Conservation (phyloP, 1,140 invertebrate genomes). For the Drosophila rufa region DNA sequence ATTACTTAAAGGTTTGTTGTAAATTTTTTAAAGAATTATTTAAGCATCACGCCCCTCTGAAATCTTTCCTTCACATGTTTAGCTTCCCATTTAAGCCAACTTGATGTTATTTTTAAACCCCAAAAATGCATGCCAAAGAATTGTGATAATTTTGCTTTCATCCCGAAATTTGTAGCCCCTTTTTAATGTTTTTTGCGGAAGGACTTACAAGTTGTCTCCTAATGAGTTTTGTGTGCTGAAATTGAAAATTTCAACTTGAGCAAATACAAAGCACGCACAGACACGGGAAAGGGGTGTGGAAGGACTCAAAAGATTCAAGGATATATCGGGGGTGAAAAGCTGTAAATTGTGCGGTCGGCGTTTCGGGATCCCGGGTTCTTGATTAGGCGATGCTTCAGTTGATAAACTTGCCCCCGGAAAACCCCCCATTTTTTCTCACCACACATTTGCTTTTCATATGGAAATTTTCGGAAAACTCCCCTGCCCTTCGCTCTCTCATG, state of each 20-base stretch:
- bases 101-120: constrained; percentile 9
- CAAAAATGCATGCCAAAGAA: constrained; percentile 22
- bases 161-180: constrained; percentile 32
- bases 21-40: neutral
- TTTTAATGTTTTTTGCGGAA: constrained; percentile 19
- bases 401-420: constrained; percentile 68
- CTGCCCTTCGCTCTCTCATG: neutral
- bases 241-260: constrained; percentile 53
- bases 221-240: constrained; percentile 51
- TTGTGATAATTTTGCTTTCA: constrained; percentile 24
- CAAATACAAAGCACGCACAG: constrained; percentile 36
- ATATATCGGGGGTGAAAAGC: constrained; percentile 48
- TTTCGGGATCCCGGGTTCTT: constrained; percentile 72
- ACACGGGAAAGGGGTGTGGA: neutral
- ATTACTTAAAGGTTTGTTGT: no score
- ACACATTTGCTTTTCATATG: constrained; percentile 68
- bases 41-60: no score
- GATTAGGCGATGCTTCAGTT: constrained; percentile 80
- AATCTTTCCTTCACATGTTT: neutral
- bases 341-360: constrained; percentile 76
- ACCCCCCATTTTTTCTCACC: constrained; percentile 16
- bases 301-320: neutral
- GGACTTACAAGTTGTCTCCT: constrained; percentile 35
- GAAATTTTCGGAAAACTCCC: constrained; percentile 54
- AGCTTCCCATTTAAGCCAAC: neutral